These are phyloP conservation scores for Resseliella maxima DNA, from an alignment of 2,888 invertebrate genomes.

Conservation along the genomic window DNA sequence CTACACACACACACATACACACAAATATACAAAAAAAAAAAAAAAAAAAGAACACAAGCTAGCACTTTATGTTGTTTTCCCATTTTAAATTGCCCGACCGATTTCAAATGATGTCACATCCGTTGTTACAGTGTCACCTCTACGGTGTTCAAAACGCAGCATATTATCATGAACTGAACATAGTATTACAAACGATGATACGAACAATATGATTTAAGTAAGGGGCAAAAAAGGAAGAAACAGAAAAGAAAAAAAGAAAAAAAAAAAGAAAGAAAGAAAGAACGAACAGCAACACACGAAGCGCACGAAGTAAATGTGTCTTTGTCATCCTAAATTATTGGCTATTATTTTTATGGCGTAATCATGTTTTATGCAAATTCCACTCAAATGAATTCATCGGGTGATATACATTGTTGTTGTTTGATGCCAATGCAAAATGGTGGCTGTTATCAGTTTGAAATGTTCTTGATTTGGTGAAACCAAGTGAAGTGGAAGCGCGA, in stretches of 20 bases:
- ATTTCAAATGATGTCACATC: constrained; percentile 15
- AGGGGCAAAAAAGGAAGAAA: neutral
- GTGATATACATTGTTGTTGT: constrained; percentile 21
- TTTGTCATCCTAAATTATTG: constrained; percentile 58
- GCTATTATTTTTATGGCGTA: constrained; percentile 57
- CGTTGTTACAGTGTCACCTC: neutral
- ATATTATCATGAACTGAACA: neutral
- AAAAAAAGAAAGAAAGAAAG: neutral
- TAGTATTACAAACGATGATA: neutral
- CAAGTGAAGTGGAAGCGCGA: constrained; percentile 24
- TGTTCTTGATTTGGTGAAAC: neutral
- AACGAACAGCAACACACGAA: neutral
- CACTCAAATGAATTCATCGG: constrained; percentile 57
- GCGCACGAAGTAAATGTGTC: constrained; percentile 55
- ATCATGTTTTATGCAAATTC: constrained; percentile 58
- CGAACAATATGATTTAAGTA: constrained; percentile 27
- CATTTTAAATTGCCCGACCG: neutral
- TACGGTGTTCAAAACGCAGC: neutral
- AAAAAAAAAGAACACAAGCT: too few species aligned
- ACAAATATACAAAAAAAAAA: too few species aligned
- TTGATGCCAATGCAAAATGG: too few species aligned
- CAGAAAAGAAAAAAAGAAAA: neutral
- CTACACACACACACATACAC: too few species aligned
- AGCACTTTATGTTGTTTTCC: neutral
- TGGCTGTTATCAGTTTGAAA: constrained; percentile 17